phyloP scores from a whole-genome alignment of 2,888 invertebrate species.

The Drosophila helvetica region DNA sequence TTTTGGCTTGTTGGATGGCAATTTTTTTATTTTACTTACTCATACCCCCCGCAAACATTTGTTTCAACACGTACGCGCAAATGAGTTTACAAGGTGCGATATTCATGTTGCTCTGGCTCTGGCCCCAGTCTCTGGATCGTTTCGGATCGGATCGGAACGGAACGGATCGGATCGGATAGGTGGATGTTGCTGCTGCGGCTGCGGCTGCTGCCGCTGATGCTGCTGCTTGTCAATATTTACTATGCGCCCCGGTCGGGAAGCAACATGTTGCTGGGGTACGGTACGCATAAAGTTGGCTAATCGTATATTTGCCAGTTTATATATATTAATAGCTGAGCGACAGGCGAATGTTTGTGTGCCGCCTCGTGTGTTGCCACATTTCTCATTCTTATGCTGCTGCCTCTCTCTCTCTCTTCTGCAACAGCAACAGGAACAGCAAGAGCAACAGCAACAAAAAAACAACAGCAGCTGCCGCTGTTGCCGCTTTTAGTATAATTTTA shows the following conservation, averaged over 20 bases:
- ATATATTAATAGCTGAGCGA: constrained; percentile 70
- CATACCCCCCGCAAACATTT: constrained; percentile 82
- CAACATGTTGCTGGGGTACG: constrained; percentile 68
- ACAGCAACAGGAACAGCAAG: neutral
- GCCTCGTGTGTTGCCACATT: constrained; percentile 54
- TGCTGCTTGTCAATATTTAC: constrained; percentile 71
- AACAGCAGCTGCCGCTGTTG: constrained; percentile 46
- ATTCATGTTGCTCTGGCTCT: constrained; percentile 67
- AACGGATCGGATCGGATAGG: constrained; percentile 50
- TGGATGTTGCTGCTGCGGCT: constrained; percentile 36
- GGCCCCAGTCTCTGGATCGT: neutral
- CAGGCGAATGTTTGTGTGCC: constrained; percentile 46
- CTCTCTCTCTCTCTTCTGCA: constrained; percentile 59
- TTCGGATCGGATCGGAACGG: too few species aligned
- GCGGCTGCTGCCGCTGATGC: constrained; percentile 45
- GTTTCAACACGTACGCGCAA: constrained; percentile 83
- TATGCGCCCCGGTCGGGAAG: constrained; percentile 62
- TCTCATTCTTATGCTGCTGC: constrained; percentile 56
- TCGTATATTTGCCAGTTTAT: constrained; percentile 77
- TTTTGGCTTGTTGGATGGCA: constrained; percentile 34
- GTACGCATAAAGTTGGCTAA: constrained; percentile 63
- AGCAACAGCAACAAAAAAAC: neutral
- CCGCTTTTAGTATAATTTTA: constrained; percentile 53
- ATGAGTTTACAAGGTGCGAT: constrained; percentile 84
- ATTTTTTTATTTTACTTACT: constrained; percentile 40